phyloP scores from a whole-genome alignment of 2,888 invertebrate species.

The Linhomoeus sp. region DNA sequence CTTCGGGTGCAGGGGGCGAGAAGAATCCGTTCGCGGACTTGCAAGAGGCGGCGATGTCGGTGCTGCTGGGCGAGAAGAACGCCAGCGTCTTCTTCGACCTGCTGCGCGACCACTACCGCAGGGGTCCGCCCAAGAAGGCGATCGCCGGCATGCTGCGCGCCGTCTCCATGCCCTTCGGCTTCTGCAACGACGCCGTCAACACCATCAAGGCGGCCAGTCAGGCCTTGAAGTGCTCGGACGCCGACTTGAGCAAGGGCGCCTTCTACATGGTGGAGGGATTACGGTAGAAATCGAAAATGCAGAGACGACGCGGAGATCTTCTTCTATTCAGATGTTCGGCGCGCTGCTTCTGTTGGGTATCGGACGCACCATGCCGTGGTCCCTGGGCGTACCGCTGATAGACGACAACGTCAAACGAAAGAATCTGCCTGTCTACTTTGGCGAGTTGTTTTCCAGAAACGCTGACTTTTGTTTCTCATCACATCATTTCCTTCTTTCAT shows the following conservation, averaged over 20 bases:
- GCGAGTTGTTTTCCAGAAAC: constrained; percentile 10
- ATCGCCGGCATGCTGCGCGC: no score
- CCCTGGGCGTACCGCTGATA: constrained; percentile 24
- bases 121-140: no score
- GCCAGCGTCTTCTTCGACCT: no score
- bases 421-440: constrained; percentile 24
- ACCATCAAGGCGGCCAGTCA: neutral
- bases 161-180: constrained; percentile 12
- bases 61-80: no score
- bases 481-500: constrained; percentile 5
- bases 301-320: no score
- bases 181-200: constrained; percentile 17
- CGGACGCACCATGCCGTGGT: constrained; percentile 27
- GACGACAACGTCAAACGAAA: constrained; percentile 26
- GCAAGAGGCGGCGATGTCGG: no score
- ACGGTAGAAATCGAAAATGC: no score
- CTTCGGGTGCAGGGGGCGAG: no score
- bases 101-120: no score
- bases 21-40: no score
- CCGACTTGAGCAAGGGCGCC: no score
- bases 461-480: neutral
- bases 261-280: no score
- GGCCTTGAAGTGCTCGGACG: neutral
- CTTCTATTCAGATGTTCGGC: constrained; percentile 17
- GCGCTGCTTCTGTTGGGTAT: constrained; percentile 24